Evolutionary conservation across 1,140 invertebrate genomes (phyloP).

Genomic region (Lepidostoma basale): DNA sequence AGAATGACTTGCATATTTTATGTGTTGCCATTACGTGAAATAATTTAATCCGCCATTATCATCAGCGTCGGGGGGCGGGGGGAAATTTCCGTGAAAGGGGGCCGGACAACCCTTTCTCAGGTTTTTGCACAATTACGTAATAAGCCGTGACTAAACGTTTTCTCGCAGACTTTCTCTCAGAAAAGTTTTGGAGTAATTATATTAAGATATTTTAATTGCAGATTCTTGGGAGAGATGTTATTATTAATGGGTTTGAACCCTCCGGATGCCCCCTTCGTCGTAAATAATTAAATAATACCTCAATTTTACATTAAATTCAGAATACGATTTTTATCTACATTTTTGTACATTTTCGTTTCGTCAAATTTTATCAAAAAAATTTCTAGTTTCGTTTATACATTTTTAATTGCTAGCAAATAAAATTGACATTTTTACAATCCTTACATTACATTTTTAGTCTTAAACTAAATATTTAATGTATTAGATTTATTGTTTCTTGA

Average conservation of each 20-base stretch:
- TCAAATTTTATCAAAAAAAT: no score
- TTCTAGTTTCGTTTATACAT: no score
- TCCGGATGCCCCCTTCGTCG: background rate
- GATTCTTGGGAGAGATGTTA: conserved; percentile 41
- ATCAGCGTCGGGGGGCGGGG: conserved; percentile 4
- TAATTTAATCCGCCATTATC: conserved; percentile 45
- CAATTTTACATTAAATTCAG: no score
- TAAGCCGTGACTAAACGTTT: conserved; percentile 47
- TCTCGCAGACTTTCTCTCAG: conserved; percentile 35
- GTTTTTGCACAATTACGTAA: conserved; percentile 47
- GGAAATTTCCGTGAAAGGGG: conserved; percentile 4
- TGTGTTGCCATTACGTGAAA: conserved; percentile 42
- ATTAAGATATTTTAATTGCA: conserved; percentile 47
- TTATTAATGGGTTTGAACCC: conserved; percentile 34
- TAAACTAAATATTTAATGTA: no score
- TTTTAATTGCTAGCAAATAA: no score
- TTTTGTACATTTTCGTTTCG: no score
- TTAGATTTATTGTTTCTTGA: no score
- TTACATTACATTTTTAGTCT: no score
- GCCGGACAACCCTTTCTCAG: conserved; percentile 40
- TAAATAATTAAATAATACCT: no score
- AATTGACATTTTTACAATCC: no score
- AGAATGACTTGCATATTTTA: conserved; percentile 44
- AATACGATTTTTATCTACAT: no score
- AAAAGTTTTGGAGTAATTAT: conserved; percentile 44